Evolutionary conservation across 2,113 vertebrate genomes (phyloP).

Genomic region (Ctenomys sociabilis): DNA sequence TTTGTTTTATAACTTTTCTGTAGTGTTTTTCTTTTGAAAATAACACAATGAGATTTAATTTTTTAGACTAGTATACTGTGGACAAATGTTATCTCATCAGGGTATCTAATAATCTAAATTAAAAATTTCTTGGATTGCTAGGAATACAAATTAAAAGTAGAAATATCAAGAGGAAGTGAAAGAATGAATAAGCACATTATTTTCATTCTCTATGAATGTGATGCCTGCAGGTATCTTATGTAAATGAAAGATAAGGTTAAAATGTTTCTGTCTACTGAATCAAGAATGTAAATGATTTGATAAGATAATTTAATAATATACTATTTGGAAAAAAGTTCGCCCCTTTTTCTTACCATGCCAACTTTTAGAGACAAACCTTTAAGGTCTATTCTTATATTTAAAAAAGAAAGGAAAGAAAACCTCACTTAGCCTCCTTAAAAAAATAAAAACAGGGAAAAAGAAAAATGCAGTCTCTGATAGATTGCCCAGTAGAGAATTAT

Average conservation of each 20-base stretch:
- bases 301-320: conserved; percentile 31
- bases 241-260: conserved; percentile 19
- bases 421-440: conserved; percentile 50
- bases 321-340: background rate
- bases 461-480: conserved; percentile 69
- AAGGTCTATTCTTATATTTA: conserved; percentile 58
- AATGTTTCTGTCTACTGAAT: background rate
- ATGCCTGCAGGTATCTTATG: background rate
- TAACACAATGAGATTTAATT: background rate
- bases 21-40: conserved; percentile 31
- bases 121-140: background rate
- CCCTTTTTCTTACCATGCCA: background rate
- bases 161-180: background rate
- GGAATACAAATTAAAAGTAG: background rate
- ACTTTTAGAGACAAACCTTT: conserved; percentile 40
- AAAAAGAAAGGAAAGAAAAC: background rate
- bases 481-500: conserved; percentile 84
- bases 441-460: conserved; percentile 7
- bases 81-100: background rate
- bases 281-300: conserved; percentile 11
- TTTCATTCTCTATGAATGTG: background rate
- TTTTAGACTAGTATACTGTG: conserved; percentile 27
- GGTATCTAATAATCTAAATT: conserved; percentile 8
- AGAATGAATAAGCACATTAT: background rate
- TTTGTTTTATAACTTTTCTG: background rate